A percentile compares a stretch with the other conserved stretches of the same genome.
Conservation (phyloP, 2,888 invertebrate species). For the Eremobia ochroleuca region DNA sequence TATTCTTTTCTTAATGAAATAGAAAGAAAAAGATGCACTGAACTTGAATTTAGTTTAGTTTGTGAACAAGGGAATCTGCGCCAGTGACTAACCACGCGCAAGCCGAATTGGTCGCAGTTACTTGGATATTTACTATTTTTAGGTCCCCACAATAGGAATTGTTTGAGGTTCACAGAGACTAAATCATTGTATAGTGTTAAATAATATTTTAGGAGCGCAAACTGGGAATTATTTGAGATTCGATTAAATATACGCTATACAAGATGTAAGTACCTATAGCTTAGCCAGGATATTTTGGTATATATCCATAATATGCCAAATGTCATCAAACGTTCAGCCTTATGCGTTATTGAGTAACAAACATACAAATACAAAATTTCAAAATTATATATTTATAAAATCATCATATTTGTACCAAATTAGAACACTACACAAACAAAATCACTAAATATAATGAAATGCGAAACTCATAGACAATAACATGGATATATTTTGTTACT, state of each 20-base stretch:
- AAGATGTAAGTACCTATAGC: neutral
- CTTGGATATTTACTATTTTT: neutral
- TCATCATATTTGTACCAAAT: constrained; percentile 23
- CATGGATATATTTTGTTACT: neutral
- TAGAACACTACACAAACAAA: neutral
- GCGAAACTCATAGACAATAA: neutral
- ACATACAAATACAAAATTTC: neutral
- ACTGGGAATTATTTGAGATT: neutral
- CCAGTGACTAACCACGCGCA: too few relatives aligned
- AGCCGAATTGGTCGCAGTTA: too few relatives aligned
- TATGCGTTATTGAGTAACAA: too few relatives aligned
- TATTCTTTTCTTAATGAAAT: too few relatives aligned
- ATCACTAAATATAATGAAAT: constrained; percentile 27
- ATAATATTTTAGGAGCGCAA: neutral
- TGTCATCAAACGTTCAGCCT: neutral
- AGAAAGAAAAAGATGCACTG: too few relatives aligned
- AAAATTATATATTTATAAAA: neutral
- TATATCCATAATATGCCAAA: neutral
- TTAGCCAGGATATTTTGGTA: neutral
- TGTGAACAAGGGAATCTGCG: too few relatives aligned
- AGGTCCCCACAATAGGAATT: neutral
- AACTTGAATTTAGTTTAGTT: too few relatives aligned
- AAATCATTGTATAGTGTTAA: neutral
- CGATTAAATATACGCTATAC: neutral
- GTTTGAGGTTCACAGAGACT: neutral